These are phyloP conservation scores for Eupithecia inturbata DNA, from an alignment of 2,888 invertebrate species.

Conservation along the genomic window DNA sequence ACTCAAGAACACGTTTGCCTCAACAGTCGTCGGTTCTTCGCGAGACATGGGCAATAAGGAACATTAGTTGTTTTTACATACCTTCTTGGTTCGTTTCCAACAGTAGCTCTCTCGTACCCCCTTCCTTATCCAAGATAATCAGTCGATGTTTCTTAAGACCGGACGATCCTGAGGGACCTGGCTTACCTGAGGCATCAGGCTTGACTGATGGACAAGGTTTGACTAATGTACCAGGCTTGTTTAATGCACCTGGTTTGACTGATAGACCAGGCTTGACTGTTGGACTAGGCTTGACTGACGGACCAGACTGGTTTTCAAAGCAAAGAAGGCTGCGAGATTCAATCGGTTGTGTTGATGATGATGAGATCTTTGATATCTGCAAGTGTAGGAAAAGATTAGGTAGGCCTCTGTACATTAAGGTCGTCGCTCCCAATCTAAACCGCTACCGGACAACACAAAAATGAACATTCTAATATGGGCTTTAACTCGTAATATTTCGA, in stretches of 20 bases:
- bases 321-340: not conserved
- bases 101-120: not conserved
- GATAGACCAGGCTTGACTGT: not conserved
- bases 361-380: constrained; percentile 7
- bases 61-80: not conserved
- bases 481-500: no score
- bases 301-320: not conserved
- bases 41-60: no score
- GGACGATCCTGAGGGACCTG: not conserved
- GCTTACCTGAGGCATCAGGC: not conserved
- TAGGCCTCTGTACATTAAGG: no score
- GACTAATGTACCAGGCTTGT: not conserved
- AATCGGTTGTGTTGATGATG: not conserved
- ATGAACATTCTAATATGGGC: no score
- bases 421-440: no score
- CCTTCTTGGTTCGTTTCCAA: not conserved
- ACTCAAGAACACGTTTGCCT: no score
- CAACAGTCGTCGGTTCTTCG: no score
- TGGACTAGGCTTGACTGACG: not conserved
- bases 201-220: not conserved
- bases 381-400: not conserved
- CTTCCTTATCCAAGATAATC: not conserved
- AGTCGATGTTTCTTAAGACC: not conserved
- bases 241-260: not conserved
- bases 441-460: no score